Conservation (phyloP, 2,888 invertebrate genomes). For the Panzeria rudis region DNA sequence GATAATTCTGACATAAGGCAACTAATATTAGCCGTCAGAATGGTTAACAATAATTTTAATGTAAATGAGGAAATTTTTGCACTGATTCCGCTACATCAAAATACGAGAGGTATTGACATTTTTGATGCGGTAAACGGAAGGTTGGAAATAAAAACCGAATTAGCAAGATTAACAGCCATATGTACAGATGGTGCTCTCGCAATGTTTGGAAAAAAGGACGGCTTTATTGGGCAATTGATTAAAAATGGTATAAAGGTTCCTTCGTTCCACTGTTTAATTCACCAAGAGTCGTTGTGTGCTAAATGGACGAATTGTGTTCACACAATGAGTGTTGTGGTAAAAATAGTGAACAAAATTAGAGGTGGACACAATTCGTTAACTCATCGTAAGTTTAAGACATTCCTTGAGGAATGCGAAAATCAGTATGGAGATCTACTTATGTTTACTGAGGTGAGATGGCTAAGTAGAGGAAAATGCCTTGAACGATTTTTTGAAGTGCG, state of each 20-base stretch:
- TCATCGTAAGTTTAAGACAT: too few species aligned
- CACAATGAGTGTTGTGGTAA: conserved; percentile 52
- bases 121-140: too few species aligned
- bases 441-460: conserved; percentile 43
- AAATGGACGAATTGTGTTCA: conserved; percentile 43
- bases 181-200: too few species aligned
- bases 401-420: conserved; percentile 32
- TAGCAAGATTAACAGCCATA: too few species aligned
- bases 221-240: conserved; percentile 46
- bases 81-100: conserved; percentile 41
- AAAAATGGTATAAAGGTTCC: conserved; percentile 35
- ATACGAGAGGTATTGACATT: conserved; percentile 29
- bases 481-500: conserved; percentile 41
- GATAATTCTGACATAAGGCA: too few species aligned
- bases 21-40: too few species aligned
- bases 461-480: conserved; percentile 42
- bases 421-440: conserved; percentile 29
- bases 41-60: too few species aligned
- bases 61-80: conserved; percentile 36
- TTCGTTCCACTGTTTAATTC: conserved; percentile 52
- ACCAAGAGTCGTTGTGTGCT: conserved; percentile 58
- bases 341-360: conserved; percentile 60
- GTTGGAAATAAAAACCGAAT: too few species aligned
- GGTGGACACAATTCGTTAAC: conserved; percentile 49
- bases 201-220: too few species aligned